Evolutionary conservation across 2,113 vertebrate genomes (phyloP).

Genomic region (Bos javanicus): DNA sequence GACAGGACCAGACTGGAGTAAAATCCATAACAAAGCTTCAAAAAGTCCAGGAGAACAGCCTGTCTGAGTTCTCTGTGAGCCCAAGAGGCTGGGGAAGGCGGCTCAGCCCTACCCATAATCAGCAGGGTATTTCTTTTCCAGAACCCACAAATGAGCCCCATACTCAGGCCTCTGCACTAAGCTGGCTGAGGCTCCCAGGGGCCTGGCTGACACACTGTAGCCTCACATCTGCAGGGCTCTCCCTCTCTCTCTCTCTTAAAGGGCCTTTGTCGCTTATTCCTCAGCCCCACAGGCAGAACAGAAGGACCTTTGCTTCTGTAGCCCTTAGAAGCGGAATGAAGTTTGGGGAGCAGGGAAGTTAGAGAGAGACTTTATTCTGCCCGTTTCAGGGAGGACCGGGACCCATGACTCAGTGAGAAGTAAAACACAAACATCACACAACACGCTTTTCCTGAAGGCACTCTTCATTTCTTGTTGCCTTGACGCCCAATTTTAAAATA

Average conservation of each 20-base stretch:
- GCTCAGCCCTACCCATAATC: constrained; percentile 21
- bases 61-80: neutral
- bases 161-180: neutral
- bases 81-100: neutral
- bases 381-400: neutral
- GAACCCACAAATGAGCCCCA: neutral
- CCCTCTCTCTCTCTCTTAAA: neutral
- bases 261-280: constrained; percentile 47
- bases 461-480: neutral
- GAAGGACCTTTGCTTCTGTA: constrained; percentile 55
- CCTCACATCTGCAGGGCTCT: constrained; percentile 66
- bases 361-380: neutral
- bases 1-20: neutral
- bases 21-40: neutral
- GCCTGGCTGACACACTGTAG: neutral
- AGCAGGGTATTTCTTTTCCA: neutral
- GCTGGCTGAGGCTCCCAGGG: neutral
- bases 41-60: neutral
- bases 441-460: neutral
- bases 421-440: neutral
- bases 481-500: neutral
- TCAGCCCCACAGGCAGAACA: constrained; percentile 36
- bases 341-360: neutral
- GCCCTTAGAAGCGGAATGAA: neutral
- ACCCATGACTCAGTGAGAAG: neutral